phyloP scores from a whole-genome alignment of 2,113 vertebrate species.

The Neotoma lepida region DNA sequence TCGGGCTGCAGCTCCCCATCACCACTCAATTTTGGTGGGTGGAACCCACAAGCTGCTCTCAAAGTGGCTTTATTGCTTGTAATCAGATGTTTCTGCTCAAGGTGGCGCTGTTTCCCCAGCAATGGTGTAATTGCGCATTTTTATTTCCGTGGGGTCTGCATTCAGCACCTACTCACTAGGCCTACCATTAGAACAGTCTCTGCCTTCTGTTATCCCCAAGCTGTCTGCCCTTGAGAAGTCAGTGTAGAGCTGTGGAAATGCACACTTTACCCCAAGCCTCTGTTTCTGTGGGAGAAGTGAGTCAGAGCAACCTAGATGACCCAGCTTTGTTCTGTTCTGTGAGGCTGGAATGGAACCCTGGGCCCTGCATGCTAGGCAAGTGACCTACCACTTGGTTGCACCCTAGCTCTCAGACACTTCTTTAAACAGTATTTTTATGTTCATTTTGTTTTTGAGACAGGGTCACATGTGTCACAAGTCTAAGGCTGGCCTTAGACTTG shows the following conservation, averaged over 20 bases:
- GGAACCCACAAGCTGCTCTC: background rate
- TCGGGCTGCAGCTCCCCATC: background rate
- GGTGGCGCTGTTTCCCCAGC: slow-evolving; percentile 82
- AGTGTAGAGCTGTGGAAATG: background rate
- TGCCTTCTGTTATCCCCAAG: background rate
- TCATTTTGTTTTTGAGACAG: background rate
- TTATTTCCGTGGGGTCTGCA: background rate
- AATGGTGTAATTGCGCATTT: background rate
- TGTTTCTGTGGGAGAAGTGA: background rate
- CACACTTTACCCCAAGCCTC: background rate
- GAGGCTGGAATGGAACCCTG: background rate
- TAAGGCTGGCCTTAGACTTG: background rate
- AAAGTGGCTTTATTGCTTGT: slow-evolving; percentile 34
- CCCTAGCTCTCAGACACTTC: background rate
- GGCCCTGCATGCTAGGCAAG: background rate
- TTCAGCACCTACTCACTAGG: background rate
- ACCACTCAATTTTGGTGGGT: background rate
- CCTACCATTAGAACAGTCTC: background rate
- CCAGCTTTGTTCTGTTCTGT: background rate
- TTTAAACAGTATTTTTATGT: background rate
- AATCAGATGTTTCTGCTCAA: slow-evolving; percentile 73
- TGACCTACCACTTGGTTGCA: background rate
- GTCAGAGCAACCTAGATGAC: background rate
- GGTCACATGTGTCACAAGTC: background rate
- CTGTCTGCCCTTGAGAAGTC: background rate